These are phyloP conservation scores for Drosophila lini DNA, from an alignment of 1,140 invertebrate species.

Conservation along the genomic window DNA sequence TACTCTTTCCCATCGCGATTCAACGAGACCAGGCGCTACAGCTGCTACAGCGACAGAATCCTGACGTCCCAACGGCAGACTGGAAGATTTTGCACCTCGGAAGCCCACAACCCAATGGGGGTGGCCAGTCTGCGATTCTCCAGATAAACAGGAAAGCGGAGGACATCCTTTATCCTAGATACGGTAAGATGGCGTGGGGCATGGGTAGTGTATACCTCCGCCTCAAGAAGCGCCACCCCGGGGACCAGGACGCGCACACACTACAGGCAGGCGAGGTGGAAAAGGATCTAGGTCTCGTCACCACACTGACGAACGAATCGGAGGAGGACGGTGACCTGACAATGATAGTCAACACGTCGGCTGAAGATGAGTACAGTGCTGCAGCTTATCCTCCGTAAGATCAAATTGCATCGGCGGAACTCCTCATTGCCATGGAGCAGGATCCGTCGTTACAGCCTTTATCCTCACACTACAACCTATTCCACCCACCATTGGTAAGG, in stretches of 20 bases:
- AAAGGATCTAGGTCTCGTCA: neutral
- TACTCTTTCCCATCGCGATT: neutral
- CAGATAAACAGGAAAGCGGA: conserved; percentile 1
- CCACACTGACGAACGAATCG: neutral
- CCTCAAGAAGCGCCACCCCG: neutral
- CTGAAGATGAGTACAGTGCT: neutral
- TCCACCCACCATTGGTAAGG: neutral
- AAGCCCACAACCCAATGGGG: neutral
- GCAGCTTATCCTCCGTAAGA: neutral
- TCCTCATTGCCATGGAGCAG: neutral
- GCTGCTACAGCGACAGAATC: neutral
- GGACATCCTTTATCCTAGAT: conserved; percentile 1
- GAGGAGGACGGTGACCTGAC: neutral
- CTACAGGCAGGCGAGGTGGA: neutral
- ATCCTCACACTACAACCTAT: neutral
- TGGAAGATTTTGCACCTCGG: neutral
- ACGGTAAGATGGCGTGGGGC: conserved; percentile 5
- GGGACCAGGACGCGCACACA: neutral
- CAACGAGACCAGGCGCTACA: neutral
- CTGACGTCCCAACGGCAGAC: conserved; percentile 2
- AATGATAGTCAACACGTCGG: neutral
- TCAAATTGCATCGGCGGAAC: neutral
- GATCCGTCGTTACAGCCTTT: neutral
- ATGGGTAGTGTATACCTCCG: conserved; percentile 2
- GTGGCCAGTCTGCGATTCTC: neutral